Evolutionary conservation across 1,140 invertebrate genomes (phyloP), one percentile per base, ranked within the genome.

Genomic region (Aphelenchoides besseyi): DNA sequence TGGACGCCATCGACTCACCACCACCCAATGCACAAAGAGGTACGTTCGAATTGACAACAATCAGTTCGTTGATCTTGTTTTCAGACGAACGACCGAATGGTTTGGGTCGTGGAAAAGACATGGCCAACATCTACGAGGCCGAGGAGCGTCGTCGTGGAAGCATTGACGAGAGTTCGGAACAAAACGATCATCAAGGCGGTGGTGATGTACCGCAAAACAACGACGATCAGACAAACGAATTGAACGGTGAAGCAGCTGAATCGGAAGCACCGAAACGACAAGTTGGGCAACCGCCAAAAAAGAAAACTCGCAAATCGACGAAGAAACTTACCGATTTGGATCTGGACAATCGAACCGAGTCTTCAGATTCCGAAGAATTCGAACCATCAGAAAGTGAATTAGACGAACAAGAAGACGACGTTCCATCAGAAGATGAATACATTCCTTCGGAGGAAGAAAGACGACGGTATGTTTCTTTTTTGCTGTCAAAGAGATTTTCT

Each of bases 241-340:
- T 23, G 12, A 23, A 48, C 41, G 41, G 41, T 23, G 41, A 48
- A 23, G 12, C 41, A 12, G 55, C 55, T 23, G 18, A 59, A 59
- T 8, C 55, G 55, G 5, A 59, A 33, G 5, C 55, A 5, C 63
- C 63, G 18, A 33, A 26, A 16, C 1, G 36, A 1, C n/a, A 61
- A 16, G 26, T 16, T 1, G 30, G 30, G 8, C 30, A 72, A 35
- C 12, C 41, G 23, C 29, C 33, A 29, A 73, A 28, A 32, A 67
- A 70, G 33, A 78, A 79, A 29, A 52, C 30, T 8, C 29, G 41
- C 2, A 67, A 77, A 32, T 75, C 74, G 18, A 33, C 55, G 29
- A 77, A 77, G 66, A 61, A 68, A n/a, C 37, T 77, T 29, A 77
- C 75, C 2, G 76, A 77, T 18, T 53, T 77, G 52, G 72, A 77